Percentiles rank a stretch among this genome's conserved stretches.
phyloP scores from a whole-genome alignment of 2,797 vertebrate genomes.

The Xenopus petersii region DNA sequence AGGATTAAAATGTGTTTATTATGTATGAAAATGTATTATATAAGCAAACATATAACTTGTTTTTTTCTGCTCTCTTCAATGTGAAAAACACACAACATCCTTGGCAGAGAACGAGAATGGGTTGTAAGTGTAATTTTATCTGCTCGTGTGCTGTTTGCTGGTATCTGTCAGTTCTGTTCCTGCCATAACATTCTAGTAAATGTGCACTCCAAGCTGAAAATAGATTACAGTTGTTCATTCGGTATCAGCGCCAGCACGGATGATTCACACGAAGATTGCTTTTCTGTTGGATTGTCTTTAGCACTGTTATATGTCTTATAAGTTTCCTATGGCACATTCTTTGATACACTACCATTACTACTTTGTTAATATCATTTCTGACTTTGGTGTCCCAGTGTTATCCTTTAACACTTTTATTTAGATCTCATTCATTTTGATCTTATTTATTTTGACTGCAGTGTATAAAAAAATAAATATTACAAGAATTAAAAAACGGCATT shows the following conservation, averaged over 20 bases:
- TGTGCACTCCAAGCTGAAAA: constrained; percentile 55
- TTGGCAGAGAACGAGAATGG: constrained; percentile 46
- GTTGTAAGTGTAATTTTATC: constrained; percentile 49
- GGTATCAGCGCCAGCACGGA: constrained; percentile 39
- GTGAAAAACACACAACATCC: constrained; percentile 18
- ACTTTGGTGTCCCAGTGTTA: too few relatives aligned
- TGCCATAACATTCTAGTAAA: constrained; percentile 51
- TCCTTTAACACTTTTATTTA: too few relatives aligned
- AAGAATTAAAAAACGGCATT: too few relatives aligned
- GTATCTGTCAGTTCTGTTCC: constrained; percentile 31
- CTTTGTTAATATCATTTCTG: too few relatives aligned
- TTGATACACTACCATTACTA: not conserved
- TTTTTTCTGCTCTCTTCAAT: not conserved
- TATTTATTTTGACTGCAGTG: too few relatives aligned
- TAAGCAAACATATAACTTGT: not conserved
- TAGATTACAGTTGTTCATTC: constrained; percentile 53
- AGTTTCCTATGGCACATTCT: not conserved
- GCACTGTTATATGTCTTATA: not conserved
- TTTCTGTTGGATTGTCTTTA: constrained; percentile 23
- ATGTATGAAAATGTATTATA: not conserved
- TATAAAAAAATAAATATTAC: too few relatives aligned
- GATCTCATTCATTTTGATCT: too few relatives aligned
- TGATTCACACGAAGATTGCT: constrained; percentile 25
- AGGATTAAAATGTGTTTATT: constrained; percentile 9
- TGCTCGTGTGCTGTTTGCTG: constrained; percentile 34